Percentiles rank a stretch among this genome's conserved stretches.
phyloP scores from a whole-genome alignment of 2,888 invertebrate genomes.

The Myopa testacea region DNA sequence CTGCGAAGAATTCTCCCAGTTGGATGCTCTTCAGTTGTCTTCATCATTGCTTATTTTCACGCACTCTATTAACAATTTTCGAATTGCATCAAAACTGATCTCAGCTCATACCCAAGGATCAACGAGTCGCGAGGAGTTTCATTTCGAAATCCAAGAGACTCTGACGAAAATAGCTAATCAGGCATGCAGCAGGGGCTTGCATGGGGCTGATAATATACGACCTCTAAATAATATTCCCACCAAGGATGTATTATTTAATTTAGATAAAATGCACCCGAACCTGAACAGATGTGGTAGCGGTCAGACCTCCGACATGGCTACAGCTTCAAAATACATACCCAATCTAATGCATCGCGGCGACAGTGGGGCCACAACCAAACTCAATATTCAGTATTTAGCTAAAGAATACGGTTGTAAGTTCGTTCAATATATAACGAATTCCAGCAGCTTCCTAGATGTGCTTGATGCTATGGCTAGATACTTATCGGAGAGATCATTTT shows the following conservation, averaged over 20 bases:
- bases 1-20: slow-evolving; percentile 53
- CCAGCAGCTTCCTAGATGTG: slow-evolving; percentile 54
- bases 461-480: slow-evolving; percentile 51
- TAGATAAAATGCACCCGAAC: slow-evolving; percentile 49
- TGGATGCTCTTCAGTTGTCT: slow-evolving; percentile 59
- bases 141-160: slow-evolving; percentile 52
- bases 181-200: slow-evolving; percentile 46
- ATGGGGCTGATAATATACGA: slow-evolving; percentile 58
- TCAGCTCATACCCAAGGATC: slow-evolving; percentile 48
- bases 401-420: slow-evolving; percentile 53
- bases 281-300: slow-evolving; percentile 28
- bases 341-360: background rate
- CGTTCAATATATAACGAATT: slow-evolving; percentile 55
- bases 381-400: slow-evolving; percentile 42
- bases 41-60: slow-evolving; percentile 62
- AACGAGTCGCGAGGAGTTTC: slow-evolving; percentile 52
- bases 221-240: slow-evolving; percentile 61
- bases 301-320: background rate
- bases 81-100: slow-evolving; percentile 54
- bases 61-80: slow-evolving; percentile 62
- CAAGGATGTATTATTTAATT: slow-evolving; percentile 50
- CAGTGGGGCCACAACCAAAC: background rate
- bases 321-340: slow-evolving; percentile 10
- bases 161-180: slow-evolving; percentile 50
- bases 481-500: slow-evolving; percentile 49